Evolutionary conservation across 2,888 invertebrate species (phyloP).

Genomic region (Thumatha senex): DNA sequence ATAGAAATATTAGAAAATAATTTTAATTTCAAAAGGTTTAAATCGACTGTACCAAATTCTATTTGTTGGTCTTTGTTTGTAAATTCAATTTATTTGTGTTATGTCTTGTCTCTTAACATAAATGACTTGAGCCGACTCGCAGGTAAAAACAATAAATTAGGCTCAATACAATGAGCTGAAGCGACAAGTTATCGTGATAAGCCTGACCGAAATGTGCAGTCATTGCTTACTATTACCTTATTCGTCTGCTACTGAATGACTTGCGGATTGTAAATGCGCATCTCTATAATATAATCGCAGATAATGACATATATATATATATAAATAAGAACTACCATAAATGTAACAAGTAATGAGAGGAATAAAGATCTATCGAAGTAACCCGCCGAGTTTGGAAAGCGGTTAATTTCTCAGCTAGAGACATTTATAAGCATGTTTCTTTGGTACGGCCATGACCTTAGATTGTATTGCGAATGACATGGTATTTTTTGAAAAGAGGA

Average conservation of each 20-base stretch:
- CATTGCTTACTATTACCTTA: slow-evolving; percentile 54
- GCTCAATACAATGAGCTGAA: slow-evolving; percentile 24
- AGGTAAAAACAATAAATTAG: slow-evolving; percentile 25
- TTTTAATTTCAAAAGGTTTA: too few relatives aligned
- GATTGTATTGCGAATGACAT: too few relatives aligned
- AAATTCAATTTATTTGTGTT: too few relatives aligned
- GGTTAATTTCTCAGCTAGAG: slow-evolving; percentile 6
- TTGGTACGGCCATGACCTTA: too few relatives aligned
- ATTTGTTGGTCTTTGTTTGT: too few relatives aligned
- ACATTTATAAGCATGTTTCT: too few relatives aligned
- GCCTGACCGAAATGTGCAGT: slow-evolving; percentile 48
- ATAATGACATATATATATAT: slow-evolving; percentile 31
- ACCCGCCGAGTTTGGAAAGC: slow-evolving; percentile 19
- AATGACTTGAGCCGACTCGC: slow-evolving; percentile 18
- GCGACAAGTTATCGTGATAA: slow-evolving; percentile 40
- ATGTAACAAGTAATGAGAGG: slow-evolving; percentile 13
- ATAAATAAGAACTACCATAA: slow-evolving; percentile 19
- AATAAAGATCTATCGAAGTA: slow-evolving; percentile 17
- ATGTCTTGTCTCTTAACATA: slow-evolving; percentile 26
- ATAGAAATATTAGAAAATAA: too few relatives aligned
- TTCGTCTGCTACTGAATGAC: slow-evolving; percentile 38
- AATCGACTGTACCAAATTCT: too few relatives aligned
- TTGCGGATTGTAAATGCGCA: slow-evolving; percentile 26
- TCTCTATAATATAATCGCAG: slow-evolving; percentile 19
- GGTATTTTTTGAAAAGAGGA: too few relatives aligned